Base-by-base conservation (phyloP, 2,888 invertebrate genomes). In the Sclerodermus sp. region DNA sequence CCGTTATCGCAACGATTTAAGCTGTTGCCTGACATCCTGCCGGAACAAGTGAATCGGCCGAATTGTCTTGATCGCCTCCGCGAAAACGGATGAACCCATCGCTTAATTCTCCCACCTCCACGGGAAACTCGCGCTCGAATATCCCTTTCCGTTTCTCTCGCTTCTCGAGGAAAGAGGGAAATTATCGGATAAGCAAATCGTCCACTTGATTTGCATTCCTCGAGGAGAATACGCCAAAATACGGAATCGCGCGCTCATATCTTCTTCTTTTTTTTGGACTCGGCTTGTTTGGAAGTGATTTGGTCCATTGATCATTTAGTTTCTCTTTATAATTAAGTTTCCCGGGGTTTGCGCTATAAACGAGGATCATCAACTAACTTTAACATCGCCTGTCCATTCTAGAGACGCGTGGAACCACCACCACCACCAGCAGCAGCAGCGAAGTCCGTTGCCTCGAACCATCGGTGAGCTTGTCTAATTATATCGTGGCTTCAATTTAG, bases 361-460 rank as follows among this genome's bases (percentile, higher is more conserved):
- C 55, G 55, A 58, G 62, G 57, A 59, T 62, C n/a, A n/a, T n/a
- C 65, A 55, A 57, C 57, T 55, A 60, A 60, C 54, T 57, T 57
- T 49, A 17, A 40, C 47, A 46, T 50, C 48, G 51, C 51, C 54
- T 49, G 52, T 58, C 57, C 52, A 23, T 23, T 23, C n/a, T n/a
- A n/a, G n/a, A n/a, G n/a, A n/a, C n/a, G n/a, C n/a, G n/a, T n/a
- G n/a, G n/a, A n/a, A n/a, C n/a, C n/a, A n/a, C n/a, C n/a, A n/a
- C n/a, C n/a, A n/a, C n/a, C n/a, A n/a, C n/a, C n/a, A n/a, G n/a
- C n/a, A n/a, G n/a, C n/a, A n/a, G n/a, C n/a, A n/a, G n/a, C n/a
- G n/a, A n/a, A n/a, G n/a, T n/a, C n/a, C n/a, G n/a, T n/a, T n/a
- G n/a, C n/a, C n/a, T n/a, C n/a, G n/a, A n/a, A n/a, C n/a, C n/a